These are phyloP conservation scores for Drosophila orena DNA, from an alignment of 1,140 invertebrate species.

Conservation along the genomic window DNA sequence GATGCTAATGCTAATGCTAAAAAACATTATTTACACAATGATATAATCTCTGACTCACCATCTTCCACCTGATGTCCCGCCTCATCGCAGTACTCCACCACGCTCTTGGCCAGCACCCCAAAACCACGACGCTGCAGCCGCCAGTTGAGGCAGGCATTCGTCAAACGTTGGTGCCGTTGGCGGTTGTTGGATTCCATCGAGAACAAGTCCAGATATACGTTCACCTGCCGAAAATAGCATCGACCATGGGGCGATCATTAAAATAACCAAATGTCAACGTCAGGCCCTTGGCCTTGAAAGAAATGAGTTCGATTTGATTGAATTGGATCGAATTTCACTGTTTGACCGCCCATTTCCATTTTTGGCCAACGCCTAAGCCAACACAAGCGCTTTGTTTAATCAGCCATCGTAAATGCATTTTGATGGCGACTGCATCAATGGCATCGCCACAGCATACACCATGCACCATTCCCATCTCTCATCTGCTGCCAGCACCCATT, in stretches of 20 bases:
- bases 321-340: slow-evolving; percentile 37
- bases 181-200: slow-evolving; percentile 60
- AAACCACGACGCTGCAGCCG: slow-evolving; percentile 53
- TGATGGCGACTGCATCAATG: slow-evolving; percentile 53
- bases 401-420: slow-evolving; percentile 49
- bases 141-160: slow-evolving; percentile 76
- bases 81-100: slow-evolving; percentile 75
- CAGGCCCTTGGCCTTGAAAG: slow-evolving; percentile 61
- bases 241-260: slow-evolving; percentile 28
- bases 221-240: slow-evolving; percentile 54
- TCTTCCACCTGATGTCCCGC: slow-evolving; percentile 54
- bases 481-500: slow-evolving; percentile 49
- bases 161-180: slow-evolving; percentile 55
- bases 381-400: slow-evolving; percentile 40
- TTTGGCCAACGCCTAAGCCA: slow-evolving; percentile 33
- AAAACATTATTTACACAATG: no score
- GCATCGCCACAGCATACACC: slow-evolving; percentile 39
- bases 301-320: slow-evolving; percentile 51
- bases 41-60: slow-evolving; percentile 30
- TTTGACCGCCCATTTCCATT: slow-evolving; percentile 23
- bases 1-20: no score
- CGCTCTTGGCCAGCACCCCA: slow-evolving; percentile 65
- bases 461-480: slow-evolving; percentile 24
- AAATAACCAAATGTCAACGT: slow-evolving; percentile 34
- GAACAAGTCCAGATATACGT: slow-evolving; percentile 73